phyloP scores from a whole-genome alignment of 1,140 invertebrate species.

The Micrasema longulum region DNA sequence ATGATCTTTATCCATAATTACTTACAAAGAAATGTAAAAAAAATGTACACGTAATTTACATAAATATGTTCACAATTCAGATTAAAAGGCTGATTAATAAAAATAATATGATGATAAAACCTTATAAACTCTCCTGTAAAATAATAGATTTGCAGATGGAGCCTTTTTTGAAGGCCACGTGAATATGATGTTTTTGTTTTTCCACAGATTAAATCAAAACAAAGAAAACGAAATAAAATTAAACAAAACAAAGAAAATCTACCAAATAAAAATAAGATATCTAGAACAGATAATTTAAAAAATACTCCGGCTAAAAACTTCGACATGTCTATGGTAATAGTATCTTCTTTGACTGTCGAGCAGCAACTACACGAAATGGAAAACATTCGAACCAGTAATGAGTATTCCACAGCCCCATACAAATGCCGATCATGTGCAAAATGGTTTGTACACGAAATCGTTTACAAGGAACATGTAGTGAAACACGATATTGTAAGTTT shows the following conservation, averaged over 20 bases:
- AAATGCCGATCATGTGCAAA: conserved; percentile 46
- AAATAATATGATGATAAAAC: too few relatives aligned
- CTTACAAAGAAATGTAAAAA: too few relatives aligned
- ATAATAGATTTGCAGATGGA: too few relatives aligned
- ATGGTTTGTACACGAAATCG: conserved; percentile 49
- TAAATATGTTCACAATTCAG: too few relatives aligned
- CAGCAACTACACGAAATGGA: conserved; percentile 47
- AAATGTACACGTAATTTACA: too few relatives aligned
- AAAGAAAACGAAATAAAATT: conserved; percentile 16
- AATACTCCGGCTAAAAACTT: conserved; percentile 44
- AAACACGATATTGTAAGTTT: conserved; percentile 49
- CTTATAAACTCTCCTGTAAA: too few relatives aligned
- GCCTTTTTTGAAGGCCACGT: too few relatives aligned
- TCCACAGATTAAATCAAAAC: conserved; percentile 23
- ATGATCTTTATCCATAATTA: too few relatives aligned
- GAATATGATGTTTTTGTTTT: neutral
- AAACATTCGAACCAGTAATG: conserved; percentile 21
- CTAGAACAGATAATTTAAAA: conserved; percentile 22
- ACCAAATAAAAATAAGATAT: too few relatives aligned
- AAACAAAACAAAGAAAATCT: too few relatives aligned
- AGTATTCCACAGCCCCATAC: conserved; percentile 44
- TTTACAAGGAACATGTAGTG: conserved; percentile 45
- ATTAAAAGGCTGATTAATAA: too few relatives aligned
- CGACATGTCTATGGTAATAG: conserved; percentile 36
- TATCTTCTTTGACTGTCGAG: conserved; percentile 36